Evolutionary conservation across 2,888 invertebrate genomes (phyloP), one percentile per base, ranked within the genome.

Genomic region (Thyatira batis): DNA sequence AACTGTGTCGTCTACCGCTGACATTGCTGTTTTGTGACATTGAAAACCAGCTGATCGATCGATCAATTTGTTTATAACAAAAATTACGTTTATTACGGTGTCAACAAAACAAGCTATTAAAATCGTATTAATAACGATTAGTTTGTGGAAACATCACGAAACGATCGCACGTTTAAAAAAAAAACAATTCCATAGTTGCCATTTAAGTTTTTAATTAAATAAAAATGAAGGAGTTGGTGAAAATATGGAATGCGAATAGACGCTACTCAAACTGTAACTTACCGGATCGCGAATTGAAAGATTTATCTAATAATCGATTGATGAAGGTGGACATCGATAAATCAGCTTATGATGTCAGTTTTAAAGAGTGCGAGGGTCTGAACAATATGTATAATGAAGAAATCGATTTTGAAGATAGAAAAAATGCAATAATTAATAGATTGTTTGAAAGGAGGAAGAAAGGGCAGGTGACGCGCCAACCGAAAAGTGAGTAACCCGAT

Each of bases 151-250:
- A 50, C 53, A 55, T 61, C 48, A 51, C 51, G 53, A 49, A 39
- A 50, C 54, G n/a, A 53, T 50, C 25, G 51, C 46, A 69, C 64
- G 63, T 57, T 52, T 56, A 54, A n/a, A 60, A 60, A 59, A 57
- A 62, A 58, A 63, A 58, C 54, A 39, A 39, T 39, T 39, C 39
- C 39, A 13, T 33, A 33, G 33, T 17, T 17, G 13, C 13, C 5
- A 33, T 13, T 17, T 13, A 5, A 11, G 1, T 2, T 13, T 33
- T 13, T 8, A 3, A n/a, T n/a, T n/a, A 78, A 62, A 64, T 51
- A 57, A 82, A 71, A 65, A 95, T 95, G 95, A 95, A 95, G 84
- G 95, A 95, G 65, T 78, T 95, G 17, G 85, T 89, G 65, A 92
- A 93, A 82, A 92, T 94, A 64, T 95, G 93, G 93, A 92, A 84